Conservation (phyloP, 2,113 vertebrate genomes). For the Tenebrosternarchus preto region DNA sequence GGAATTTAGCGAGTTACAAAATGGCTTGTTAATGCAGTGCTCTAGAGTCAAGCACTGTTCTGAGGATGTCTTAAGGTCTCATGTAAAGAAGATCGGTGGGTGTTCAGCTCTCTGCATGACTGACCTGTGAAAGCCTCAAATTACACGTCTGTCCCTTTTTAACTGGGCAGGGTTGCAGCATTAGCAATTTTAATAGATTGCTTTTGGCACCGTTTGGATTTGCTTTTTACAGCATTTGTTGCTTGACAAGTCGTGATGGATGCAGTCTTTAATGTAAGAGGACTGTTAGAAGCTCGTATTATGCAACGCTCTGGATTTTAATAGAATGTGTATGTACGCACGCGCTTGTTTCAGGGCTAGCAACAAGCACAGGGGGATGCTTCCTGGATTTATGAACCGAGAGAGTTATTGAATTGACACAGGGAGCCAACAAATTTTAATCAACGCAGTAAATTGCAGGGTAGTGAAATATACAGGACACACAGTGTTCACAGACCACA, state of each 20-base stretch:
- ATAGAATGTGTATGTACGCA: slow-evolving; percentile 33
- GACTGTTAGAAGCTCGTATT: slow-evolving; percentile 17
- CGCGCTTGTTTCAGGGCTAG: slow-evolving; percentile 18
- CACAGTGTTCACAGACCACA: slow-evolving; percentile 28
- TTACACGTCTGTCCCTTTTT: not conserved
- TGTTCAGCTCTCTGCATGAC: not conserved
- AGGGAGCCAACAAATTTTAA: slow-evolving; percentile 42
- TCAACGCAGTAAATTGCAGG: slow-evolving; percentile 39
- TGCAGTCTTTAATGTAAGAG: slow-evolving; percentile 32
- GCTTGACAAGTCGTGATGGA: slow-evolving; percentile 6
- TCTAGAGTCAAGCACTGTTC: not conserved
- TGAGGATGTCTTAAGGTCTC: not conserved
- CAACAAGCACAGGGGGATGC: slow-evolving; percentile 27
- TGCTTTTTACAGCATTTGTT: slow-evolving; percentile 23
- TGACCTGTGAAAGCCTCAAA: slow-evolving; percentile 6
- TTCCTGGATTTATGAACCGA: slow-evolving; percentile 39
- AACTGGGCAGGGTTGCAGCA: not conserved
- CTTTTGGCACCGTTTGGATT: slow-evolving; percentile 7
- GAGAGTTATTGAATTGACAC: slow-evolving; percentile 39
- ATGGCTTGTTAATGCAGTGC: not conserved
- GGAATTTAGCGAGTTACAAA: slow-evolving; percentile 1
- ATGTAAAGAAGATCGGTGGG: not conserved
- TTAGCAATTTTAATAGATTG: slow-evolving; percentile 16
- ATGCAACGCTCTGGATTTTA: slow-evolving; percentile 23
- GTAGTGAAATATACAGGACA: slow-evolving; percentile 32